Conservation (phyloP, 1,140 invertebrate genomes). For the Archivesica marissinica region DNA sequence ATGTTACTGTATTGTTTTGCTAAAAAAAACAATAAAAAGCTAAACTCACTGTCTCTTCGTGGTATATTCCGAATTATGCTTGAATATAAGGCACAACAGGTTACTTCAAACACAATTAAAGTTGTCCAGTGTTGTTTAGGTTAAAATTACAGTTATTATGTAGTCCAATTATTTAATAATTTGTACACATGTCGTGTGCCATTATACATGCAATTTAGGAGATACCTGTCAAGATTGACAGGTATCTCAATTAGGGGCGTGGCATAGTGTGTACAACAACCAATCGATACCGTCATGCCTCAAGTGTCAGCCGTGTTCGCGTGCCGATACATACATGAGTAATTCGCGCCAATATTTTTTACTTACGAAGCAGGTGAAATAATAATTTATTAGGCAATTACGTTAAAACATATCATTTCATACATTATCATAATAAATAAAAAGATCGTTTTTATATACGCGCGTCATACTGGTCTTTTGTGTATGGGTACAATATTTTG, state of each 20-base stretch:
- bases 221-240: conserved; percentile 53
- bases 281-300: conserved; percentile 33
- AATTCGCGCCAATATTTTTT: conserved; percentile 38
- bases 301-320: conserved; percentile 26
- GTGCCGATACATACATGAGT: conserved; percentile 47
- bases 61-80: too few species aligned
- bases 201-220: conserved; percentile 24
- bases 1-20: too few species aligned
- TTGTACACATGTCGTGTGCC: conserved; percentile 31
- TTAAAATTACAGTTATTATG: conserved; percentile 11
- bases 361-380: conserved; percentile 16
- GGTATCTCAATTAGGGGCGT: conserved; percentile 36
- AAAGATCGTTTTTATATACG: background rate
- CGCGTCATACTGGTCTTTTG: background rate
- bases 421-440: background rate
- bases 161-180: conserved; percentile 22
- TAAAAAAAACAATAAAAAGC: too few species aligned
- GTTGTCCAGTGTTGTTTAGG: background rate
- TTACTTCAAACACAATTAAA: conserved; percentile 22
- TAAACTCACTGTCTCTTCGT: too few species aligned
- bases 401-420: background rate
- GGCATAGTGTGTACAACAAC: conserved; percentile 8
- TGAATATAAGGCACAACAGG: too few species aligned
- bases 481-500: background rate
- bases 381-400: background rate